Evolutionary conservation across 2,113 vertebrate species (phyloP).

Genomic region (Oryzias javanicus): DNA sequence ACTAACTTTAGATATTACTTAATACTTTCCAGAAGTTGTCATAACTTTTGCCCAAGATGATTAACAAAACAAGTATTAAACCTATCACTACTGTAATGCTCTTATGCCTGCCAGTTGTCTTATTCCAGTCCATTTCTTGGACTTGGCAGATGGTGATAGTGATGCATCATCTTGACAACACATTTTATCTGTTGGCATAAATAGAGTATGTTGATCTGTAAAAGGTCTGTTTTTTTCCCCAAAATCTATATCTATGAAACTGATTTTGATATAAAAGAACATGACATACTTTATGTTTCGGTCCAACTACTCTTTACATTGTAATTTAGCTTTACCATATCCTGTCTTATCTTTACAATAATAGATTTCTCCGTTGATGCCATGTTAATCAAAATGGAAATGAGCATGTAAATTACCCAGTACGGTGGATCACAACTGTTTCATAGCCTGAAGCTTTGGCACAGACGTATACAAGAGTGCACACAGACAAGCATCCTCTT

Average conservation of each 20-base stretch:
- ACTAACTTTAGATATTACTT: no score
- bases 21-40: no score
- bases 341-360: constrained; percentile 47
- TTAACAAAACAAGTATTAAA: not conserved
- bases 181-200: constrained; percentile 29
- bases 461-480: constrained; percentile 11
- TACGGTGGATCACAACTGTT: constrained; percentile 52
- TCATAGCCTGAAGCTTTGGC: constrained; percentile 33
- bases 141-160: constrained; percentile 24
- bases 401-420: constrained; percentile 62
- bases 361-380: constrained; percentile 70
- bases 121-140: constrained; percentile 21
- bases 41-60: no score
- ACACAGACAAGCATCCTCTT: constrained; percentile 1
- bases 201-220: constrained; percentile 30
- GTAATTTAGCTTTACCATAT: constrained; percentile 25
- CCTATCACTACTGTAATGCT: not conserved
- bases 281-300: constrained; percentile 17
- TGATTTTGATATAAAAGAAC: constrained; percentile 35
- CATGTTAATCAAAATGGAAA: constrained; percentile 75
- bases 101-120: not conserved
- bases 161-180: constrained; percentile 37
- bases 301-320: constrained; percentile 26
- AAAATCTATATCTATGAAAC: constrained; percentile 20
- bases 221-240: constrained; percentile 24